Conservation (phyloP, 2,797 vertebrate genomes). For the Diplodus sargus region DNA sequence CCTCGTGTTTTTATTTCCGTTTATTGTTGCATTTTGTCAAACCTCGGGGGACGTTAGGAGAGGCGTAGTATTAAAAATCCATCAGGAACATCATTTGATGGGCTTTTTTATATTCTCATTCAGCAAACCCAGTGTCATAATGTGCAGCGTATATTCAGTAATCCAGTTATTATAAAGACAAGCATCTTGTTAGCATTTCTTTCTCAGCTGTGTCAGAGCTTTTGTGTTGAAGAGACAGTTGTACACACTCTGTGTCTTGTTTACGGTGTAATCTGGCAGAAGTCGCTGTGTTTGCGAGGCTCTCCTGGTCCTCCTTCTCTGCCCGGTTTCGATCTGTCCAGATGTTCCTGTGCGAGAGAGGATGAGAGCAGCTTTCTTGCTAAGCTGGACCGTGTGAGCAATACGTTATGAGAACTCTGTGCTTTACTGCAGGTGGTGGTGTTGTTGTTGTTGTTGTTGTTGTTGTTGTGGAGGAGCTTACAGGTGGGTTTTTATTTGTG, state of each 20-base stretch:
- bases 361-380: conserved; percentile 44
- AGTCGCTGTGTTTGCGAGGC: conserved; percentile 39
- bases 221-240: conserved; percentile 27
- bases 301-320: conserved; percentile 43
- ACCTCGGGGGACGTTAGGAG: neutral
- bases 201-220: conserved; percentile 14
- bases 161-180: conserved; percentile 1
- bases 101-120: neutral
- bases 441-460: conserved; percentile 24
- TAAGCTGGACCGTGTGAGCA: conserved; percentile 36
- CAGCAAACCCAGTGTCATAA: neutral
- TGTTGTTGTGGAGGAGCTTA: conserved; percentile 38
- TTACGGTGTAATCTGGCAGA: conserved; percentile 24
- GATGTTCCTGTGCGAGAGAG: conserved; percentile 31
- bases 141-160: neutral
- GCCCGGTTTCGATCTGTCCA: conserved; percentile 28
- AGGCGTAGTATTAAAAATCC: conserved; percentile 12
- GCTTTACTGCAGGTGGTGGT: conserved; percentile 40
- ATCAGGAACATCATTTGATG: conserved; percentile 8
- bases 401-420: conserved; percentile 39
- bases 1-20: conserved; percentile 37
- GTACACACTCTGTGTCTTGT: conserved; percentile 4
- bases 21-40: conserved; percentile 44
- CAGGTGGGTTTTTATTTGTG: conserved; percentile 33
- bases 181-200: conserved; percentile 3